Percentiles rank a stretch among this genome's conserved stretches.
Evolutionary conservation across 2,797 vertebrate genomes (phyloP).

Genomic region (Gymnocypris eckloni): DNA sequence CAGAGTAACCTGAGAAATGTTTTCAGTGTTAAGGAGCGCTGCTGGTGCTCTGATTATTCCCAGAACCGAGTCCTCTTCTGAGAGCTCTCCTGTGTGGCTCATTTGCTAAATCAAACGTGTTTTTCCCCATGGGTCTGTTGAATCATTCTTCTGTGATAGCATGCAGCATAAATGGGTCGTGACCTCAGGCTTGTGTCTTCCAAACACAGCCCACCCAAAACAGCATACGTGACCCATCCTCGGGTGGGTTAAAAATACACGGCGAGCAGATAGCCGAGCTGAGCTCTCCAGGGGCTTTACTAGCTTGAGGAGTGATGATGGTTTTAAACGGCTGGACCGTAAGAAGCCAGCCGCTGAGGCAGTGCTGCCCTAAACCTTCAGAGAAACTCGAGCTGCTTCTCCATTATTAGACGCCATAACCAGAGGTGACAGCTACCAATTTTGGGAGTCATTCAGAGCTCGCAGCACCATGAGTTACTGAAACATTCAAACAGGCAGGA

Average conservation of each 20-base stretch:
- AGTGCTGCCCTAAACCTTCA: constrained; percentile 63
- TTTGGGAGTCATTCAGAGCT: constrained; percentile 75
- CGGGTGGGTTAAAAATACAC: constrained; percentile 43
- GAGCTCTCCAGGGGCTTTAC: constrained; percentile 20
- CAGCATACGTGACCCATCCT: not conserved
- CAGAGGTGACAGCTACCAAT: constrained; percentile 77
- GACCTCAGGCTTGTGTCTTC: constrained; percentile 43
- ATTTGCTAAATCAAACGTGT: constrained; percentile 35
- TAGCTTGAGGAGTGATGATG: constrained; percentile 48
- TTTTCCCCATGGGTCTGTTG: constrained; percentile 28
- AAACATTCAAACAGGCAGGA: not conserved
- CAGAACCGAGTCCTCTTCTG: constrained; percentile 25
- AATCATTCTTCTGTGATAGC: constrained; percentile 34
- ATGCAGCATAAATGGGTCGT: constrained; percentile 42
- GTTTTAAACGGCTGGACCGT: constrained; percentile 70
- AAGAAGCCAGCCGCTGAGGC: constrained; percentile 79
- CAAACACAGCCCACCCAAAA: constrained; percentile 36
- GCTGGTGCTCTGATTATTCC: constrained; percentile 17
- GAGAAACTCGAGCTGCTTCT: constrained; percentile 72
- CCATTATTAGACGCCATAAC: constrained; percentile 75
- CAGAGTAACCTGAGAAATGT: constrained; percentile 26
- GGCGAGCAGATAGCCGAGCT: constrained; percentile 3
- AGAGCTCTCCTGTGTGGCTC: constrained; percentile 8
- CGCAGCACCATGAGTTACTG: constrained; percentile 65
- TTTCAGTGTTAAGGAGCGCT: not conserved